Base-by-base conservation (phyloP, 2,888 invertebrate species). In the Catocala sponsa region DNA sequence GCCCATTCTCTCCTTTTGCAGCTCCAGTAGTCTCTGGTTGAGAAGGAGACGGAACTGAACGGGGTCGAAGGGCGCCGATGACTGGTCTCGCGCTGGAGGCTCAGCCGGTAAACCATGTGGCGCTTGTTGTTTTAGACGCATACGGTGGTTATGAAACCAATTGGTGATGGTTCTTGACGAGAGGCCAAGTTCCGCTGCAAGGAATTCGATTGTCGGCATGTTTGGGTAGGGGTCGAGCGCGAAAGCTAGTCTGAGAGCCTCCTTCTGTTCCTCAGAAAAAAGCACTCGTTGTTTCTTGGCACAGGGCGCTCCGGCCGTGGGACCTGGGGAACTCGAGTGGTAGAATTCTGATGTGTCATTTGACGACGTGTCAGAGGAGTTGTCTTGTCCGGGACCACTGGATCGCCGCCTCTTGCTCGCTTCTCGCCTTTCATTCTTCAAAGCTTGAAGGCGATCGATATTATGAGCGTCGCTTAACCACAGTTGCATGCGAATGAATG, bases 101-200 rank as follows among this genome's bases (percentile, higher is more conserved):
- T 97, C 96, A 55, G 97, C 97, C 0, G 96, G 96, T 32, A 96
- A 95, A 0, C 97, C 97, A 81, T 98, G 98, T 1, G 98, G 97
- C 56, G 97, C 96, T 85, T 98, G 98, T 86, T 98, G 98, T 92
- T 99, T 99, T 85, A 99, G 96, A 69, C 99, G 96, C 98, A 99
- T 99, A 80, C 99, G 97, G 89, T 99, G 99, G 90, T 99, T 99
- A 95, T 99, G 99, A 95, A 99, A 99, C 99, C 99, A 99, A 92
- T 99, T 99, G 66, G 99, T 99, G 82, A 99, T 99, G 58, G 99
- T 99, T 76, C 99, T 96, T 55, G 99, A 97, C 6, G 98, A 98
- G 46, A 99, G 95, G 7, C 97, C 97, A 59, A 99, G 94, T 89
- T 99, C 99, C 38, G 96, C 96, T 38, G 99, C 99, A 63, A 99